Base-by-base conservation (phyloP, 2,797 vertebrate genomes). In the Syngnathus acus region DNA sequence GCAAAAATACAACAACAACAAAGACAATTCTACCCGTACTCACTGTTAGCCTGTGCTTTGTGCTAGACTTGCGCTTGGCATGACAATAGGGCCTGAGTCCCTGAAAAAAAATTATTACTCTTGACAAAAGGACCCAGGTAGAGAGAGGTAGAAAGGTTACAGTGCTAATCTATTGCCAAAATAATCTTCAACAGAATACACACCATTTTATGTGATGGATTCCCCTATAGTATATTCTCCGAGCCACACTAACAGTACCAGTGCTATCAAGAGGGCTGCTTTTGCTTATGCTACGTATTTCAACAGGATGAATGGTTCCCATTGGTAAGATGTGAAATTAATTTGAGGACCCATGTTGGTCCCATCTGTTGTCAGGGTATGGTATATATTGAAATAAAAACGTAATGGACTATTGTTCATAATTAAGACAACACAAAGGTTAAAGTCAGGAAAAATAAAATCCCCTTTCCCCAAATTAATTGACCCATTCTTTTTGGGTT, bases 401-500 rank as follows among this genome's bases (percentile, higher is more conserved):
- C 21, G 51, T 53, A 21, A 53, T 9, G 9, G 9, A 53, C 9
- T 53, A 9, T 23, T 53, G 51, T 23, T 23, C n/a, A 53, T 53
- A 21, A 53, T 21, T 21, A 9, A 11, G 10, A 45, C 14, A 45
- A 45, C 43, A 11, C 14, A 32, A 32, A 32, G 32, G 32, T 32
- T 32, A 32, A 32, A 32, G 32, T 32, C 32, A 32, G 32, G 32
- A 32, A 32, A 32, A 32, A 32, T 32, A 32, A 32, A 32, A 78
- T 88, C 78, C 79, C 72, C 58, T 88, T 83, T 89, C 85, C 88
- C 87, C 80, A 68, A 89, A 85, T 88, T 89, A 90, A 91, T 92
- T 92, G 91, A 91, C 87, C 89, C 84, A 76, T 73, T 75, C 86
- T 81, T 77, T 81, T 86, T 88, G 79, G 82, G 89, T 88, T 90